Conservation (phyloP, 2,888 invertebrate genomes). For the Dinocampus coccinellae region DNA sequence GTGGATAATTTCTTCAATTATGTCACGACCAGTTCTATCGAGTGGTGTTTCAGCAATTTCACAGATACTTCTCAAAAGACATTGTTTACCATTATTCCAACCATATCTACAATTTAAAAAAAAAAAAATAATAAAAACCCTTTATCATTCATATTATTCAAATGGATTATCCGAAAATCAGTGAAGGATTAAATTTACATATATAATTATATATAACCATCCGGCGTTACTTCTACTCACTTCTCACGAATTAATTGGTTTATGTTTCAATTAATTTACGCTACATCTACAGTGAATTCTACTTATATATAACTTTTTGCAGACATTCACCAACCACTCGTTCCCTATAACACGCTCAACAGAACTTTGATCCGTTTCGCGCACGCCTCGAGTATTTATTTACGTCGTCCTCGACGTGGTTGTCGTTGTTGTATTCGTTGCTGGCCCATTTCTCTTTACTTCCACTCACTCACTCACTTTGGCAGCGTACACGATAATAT, state of each 20-base stretch:
- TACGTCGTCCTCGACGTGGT: not conserved
- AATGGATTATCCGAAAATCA: not conserved
- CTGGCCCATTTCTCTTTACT: not conserved
- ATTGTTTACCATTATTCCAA: conserved; percentile 72
- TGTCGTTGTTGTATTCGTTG: not conserved
- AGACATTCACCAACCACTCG: not conserved
- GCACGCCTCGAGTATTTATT: conserved; percentile 1
- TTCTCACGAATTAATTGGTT: conserved; percentile 52
- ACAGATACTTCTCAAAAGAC: conserved; percentile 78
- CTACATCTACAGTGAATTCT: conserved; percentile 42
- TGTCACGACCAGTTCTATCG: conserved; percentile 71
- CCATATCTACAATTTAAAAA: conserved; percentile 70
- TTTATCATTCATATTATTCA: not conserved
- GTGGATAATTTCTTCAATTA: conserved; percentile 78
- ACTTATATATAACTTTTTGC: not conserved
- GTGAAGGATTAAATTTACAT: not conserved
- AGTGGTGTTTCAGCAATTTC: conserved; percentile 74
- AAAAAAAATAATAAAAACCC: conserved; percentile 22
- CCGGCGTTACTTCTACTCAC: conserved; percentile 16
- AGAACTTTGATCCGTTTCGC: conserved; percentile 9
- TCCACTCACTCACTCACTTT: not conserved
- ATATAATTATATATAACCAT: not conserved
- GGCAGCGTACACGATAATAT: not conserved
- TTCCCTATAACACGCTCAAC: not conserved
- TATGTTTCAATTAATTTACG: conserved; percentile 63